phyloP scores from a whole-genome alignment of 2,888 invertebrate species.

The Pogonocherus hispidulus region DNA sequence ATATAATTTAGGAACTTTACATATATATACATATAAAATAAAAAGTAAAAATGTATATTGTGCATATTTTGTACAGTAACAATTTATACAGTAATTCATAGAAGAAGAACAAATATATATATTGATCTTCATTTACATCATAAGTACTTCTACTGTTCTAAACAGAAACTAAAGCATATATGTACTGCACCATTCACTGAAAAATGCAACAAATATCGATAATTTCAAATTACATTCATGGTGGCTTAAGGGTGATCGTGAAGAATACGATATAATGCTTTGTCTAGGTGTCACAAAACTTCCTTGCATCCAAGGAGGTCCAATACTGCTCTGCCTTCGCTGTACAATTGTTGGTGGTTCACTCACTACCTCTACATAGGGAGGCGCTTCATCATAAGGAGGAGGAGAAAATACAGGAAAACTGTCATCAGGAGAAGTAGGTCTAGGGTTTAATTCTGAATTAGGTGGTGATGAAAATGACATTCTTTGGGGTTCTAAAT shows the following conservation, averaged over 20 bases:
- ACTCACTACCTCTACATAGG: slow-evolving; percentile 64
- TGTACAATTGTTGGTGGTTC: slow-evolving; percentile 59
- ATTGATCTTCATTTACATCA: too few species aligned
- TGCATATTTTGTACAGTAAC: too few species aligned
- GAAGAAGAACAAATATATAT: background rate
- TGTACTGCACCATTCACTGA: slow-evolving; percentile 23
- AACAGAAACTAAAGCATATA: slow-evolving; percentile 8
- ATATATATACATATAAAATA: background rate
- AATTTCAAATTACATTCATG: slow-evolving; percentile 84
- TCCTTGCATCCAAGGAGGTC: slow-evolving; percentile 72
- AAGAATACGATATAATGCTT: slow-evolving; percentile 83
- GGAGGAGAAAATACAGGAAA: slow-evolving; percentile 90
- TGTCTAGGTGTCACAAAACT: slow-evolving; percentile 75
- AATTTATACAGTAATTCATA: background rate
- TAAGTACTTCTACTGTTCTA: background rate
- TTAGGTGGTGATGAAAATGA: slow-evolving; percentile 85
- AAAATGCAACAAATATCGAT: slow-evolving; percentile 26
- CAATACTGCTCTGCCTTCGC: slow-evolving; percentile 66
- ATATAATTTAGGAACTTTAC: background rate
- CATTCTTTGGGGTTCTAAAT: slow-evolving; percentile 86
- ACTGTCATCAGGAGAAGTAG: slow-evolving; percentile 83
- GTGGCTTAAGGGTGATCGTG: slow-evolving; percentile 84
- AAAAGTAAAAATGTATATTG: background rate
- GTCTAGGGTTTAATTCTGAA: slow-evolving; percentile 78
- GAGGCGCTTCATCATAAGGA: slow-evolving; percentile 72